These are phyloP conservation scores for Eledona agricola DNA, from an alignment of 2,888 invertebrate species.

Conservation along the genomic window DNA sequence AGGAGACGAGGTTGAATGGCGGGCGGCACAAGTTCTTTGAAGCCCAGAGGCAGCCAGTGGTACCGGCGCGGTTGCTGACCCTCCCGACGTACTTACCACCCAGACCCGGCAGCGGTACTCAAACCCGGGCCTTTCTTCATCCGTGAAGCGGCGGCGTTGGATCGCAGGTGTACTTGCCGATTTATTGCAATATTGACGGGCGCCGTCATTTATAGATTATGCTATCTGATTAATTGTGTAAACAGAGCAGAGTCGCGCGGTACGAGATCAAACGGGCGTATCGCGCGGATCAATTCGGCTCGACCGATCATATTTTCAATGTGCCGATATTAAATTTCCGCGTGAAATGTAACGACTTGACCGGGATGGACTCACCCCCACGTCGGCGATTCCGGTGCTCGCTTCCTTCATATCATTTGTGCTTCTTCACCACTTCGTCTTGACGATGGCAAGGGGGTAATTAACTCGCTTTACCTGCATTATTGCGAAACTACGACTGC, in stretches of 20 bases:
- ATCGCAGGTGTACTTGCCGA: slow-evolving; percentile 15
- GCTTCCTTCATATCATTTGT: too few species aligned
- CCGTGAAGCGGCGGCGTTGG: too few species aligned
- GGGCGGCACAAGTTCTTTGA: slow-evolving; percentile 53
- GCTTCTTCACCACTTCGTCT: too few species aligned
- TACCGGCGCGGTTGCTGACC: slow-evolving; percentile 56
- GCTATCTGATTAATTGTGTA: slow-evolving; percentile 24
- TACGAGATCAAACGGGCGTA: slow-evolving; percentile 17
- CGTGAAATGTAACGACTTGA: too few species aligned
- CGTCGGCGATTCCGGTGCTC: too few species aligned
- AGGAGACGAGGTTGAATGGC: slow-evolving; percentile 48
- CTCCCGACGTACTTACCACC: slow-evolving; percentile 37
- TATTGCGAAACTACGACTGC: slow-evolving; percentile 10
- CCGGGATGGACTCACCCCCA: too few species aligned
- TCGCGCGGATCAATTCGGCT: too few species aligned
- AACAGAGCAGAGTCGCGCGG: slow-evolving; percentile 18
- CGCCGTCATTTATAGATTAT: slow-evolving; percentile 16
- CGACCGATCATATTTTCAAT: too few species aligned
- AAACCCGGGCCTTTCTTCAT: slow-evolving; percentile 14
- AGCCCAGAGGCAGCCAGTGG: slow-evolving; percentile 53
- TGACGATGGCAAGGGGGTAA: slow-evolving; percentile 13
- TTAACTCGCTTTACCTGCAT: slow-evolving; percentile 20
- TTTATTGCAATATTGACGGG: slow-evolving; percentile 13
- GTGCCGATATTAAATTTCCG: too few species aligned
- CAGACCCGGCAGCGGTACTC: slow-evolving; percentile 27